phyloP scores from a whole-genome alignment of 2,113 vertebrate species.

The Epinephelus lanceolatus region DNA sequence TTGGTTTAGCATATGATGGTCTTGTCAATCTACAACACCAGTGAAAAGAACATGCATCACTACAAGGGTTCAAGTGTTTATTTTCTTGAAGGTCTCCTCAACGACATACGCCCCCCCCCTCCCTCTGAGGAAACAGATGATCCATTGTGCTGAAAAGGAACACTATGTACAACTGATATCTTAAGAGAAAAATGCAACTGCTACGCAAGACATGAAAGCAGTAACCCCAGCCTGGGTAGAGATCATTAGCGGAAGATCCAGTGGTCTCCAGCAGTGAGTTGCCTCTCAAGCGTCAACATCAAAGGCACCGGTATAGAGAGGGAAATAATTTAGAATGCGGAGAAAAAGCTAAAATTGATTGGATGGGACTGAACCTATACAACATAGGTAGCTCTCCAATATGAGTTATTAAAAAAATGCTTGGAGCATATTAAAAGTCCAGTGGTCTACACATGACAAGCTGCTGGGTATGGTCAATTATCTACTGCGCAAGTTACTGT shows the following conservation, averaged over 20 bases:
- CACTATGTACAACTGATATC: slow-evolving; percentile 54
- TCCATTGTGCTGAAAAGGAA: slow-evolving; percentile 45
- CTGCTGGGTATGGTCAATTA: background rate
- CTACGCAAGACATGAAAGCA: slow-evolving; percentile 77
- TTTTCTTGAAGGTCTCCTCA: slow-evolving; percentile 36
- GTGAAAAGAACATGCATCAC: slow-evolving; percentile 9
- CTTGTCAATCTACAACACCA: background rate
- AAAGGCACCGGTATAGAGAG: slow-evolving; percentile 67
- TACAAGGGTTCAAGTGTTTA: slow-evolving; percentile 39
- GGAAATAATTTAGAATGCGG: slow-evolving; percentile 56
- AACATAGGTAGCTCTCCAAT: slow-evolving; percentile 37
- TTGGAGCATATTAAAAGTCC: slow-evolving; percentile 25
- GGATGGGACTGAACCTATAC: slow-evolving; percentile 31
- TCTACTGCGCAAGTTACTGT: background rate
- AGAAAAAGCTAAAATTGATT: slow-evolving; percentile 39
- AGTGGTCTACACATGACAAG: slow-evolving; percentile 2
- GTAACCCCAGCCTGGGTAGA: slow-evolving; percentile 51
- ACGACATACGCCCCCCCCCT: background rate
- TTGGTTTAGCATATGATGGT: background rate
- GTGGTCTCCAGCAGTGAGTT: slow-evolving; percentile 70
- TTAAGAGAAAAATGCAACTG: slow-evolving; percentile 58
- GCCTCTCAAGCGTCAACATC: slow-evolving; percentile 79
- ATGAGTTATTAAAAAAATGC: slow-evolving; percentile 38
- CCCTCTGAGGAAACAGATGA: slow-evolving; percentile 37
- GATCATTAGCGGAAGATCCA: slow-evolving; percentile 79